Percentiles rank a stretch among this genome's conserved stretches.
Conservation (phyloP, 2,797 vertebrate genomes). For the Acanthurus tractus region DNA sequence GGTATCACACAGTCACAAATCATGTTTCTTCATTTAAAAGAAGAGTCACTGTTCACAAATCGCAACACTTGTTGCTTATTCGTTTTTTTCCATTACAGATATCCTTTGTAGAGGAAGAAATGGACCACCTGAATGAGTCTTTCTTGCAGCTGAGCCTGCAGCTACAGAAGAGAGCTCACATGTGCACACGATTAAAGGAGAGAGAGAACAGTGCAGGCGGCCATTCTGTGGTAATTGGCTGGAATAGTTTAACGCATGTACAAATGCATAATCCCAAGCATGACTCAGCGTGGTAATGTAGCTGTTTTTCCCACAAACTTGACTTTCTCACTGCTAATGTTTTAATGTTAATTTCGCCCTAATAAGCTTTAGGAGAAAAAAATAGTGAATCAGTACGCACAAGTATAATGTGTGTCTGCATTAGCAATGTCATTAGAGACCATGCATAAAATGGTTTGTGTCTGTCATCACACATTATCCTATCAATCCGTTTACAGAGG, state of each 20-base stretch:
- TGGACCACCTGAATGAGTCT: slow-evolving; percentile 86
- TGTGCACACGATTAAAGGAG: slow-evolving; percentile 46
- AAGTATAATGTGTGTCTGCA: neutral
- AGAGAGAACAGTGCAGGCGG: slow-evolving; percentile 42
- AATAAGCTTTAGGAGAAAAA: slow-evolving; percentile 6
- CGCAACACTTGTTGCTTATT: neutral
- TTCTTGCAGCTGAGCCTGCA: slow-evolving; percentile 86
- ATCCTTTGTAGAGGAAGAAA: slow-evolving; percentile 81
- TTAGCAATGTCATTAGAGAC: slow-evolving; percentile 25
- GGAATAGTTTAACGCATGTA: slow-evolving; percentile 17
- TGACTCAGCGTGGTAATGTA: neutral
- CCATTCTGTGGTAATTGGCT: slow-evolving; percentile 69
- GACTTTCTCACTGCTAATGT: neutral
- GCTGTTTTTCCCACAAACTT: neutral
- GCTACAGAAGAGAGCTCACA: slow-evolving; percentile 74
- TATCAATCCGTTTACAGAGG: slow-evolving; percentile 53
- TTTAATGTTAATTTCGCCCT: neutral
- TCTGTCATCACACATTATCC: slow-evolving; percentile 16
- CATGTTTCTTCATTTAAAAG: neutral
- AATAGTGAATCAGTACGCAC: slow-evolving; percentile 23
- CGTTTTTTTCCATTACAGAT: slow-evolving; percentile 60
- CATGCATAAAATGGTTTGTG: neutral
- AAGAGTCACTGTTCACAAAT: neutral
- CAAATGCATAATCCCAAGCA: slow-evolving; percentile 9
- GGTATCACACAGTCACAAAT: slow-evolving; percentile 49